These are phyloP conservation scores for Ammospiza maritima DNA, from an alignment of 2,797 vertebrate genomes.

Conservation along the genomic window DNA sequence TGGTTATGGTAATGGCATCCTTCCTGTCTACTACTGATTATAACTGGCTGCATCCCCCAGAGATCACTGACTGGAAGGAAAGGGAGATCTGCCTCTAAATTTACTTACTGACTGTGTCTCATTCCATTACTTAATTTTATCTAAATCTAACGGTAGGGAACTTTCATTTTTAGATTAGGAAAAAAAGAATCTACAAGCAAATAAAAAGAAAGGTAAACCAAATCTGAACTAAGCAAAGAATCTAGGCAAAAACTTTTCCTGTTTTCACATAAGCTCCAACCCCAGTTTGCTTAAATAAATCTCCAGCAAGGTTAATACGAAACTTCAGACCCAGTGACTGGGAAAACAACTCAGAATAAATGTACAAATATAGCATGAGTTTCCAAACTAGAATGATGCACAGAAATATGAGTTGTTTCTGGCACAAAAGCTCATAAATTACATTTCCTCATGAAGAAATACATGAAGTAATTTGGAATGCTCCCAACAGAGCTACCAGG, in stretches of 20 bases:
- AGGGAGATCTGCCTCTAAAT: not conserved
- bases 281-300: not conserved
- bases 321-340: not conserved
- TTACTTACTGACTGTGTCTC: not conserved
- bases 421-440: not conserved
- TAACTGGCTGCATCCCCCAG: not conserved
- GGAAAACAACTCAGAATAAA: slow-evolving; percentile 34
- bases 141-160: not conserved
- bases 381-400: slow-evolving; percentile 19
- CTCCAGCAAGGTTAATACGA: not conserved
- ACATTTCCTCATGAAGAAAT: not conserved
- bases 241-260: not conserved
- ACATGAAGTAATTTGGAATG: slow-evolving; percentile 12
- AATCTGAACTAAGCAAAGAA: not conserved
- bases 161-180: not conserved
- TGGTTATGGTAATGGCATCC: not conserved
- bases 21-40: not conserved
- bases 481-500: not conserved
- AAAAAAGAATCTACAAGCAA: not conserved
- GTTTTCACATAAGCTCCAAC: not conserved
- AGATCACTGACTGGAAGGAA: not conserved
- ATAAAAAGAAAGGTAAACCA: not conserved
- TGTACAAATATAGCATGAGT: not conserved
- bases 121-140: not conserved
- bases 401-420: slow-evolving; percentile 28